Conservation (phyloP, 92 coral and sea anemone genomes). For the Bergia sp. region DNA sequence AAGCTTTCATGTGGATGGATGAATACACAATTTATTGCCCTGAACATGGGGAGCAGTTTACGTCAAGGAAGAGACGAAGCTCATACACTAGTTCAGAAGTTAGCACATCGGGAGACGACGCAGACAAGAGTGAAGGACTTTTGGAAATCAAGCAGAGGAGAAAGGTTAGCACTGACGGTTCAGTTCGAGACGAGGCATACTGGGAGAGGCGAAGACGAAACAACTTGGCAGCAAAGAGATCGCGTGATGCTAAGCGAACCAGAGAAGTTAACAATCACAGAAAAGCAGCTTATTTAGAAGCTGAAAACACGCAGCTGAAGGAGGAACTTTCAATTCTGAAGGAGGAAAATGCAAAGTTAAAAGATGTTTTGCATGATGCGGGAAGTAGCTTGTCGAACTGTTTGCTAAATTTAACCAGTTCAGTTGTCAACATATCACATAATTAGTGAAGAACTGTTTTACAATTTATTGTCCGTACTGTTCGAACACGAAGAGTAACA, state of each 20-base stretch:
- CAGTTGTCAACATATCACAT: slow-evolving; percentile 17
- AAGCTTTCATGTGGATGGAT: slow-evolving; percentile 24
- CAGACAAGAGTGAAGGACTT: slow-evolving; percentile 11
- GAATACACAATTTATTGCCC: slow-evolving; percentile 16
- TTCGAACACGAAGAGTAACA: neutral
- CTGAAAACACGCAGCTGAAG: slow-evolving; percentile 22
- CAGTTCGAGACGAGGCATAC: slow-evolving; percentile 15
- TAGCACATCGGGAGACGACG: slow-evolving; percentile 36
- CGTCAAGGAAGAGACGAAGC: neutral
- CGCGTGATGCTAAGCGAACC: slow-evolving; percentile 40
- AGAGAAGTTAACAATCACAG: slow-evolving; percentile 37
- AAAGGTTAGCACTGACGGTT: neutral
- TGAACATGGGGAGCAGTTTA: slow-evolving; percentile 22
- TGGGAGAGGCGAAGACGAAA: slow-evolving; percentile 42
- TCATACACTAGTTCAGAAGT: slow-evolving; percentile 29
- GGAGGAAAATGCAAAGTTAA: slow-evolving; percentile 35
- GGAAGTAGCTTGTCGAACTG: slow-evolving; percentile 43
- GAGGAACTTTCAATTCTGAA: slow-evolving; percentile 26
- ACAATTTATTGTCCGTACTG: neutral
- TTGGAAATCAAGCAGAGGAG: neutral
- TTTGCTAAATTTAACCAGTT: slow-evolving; percentile 35
- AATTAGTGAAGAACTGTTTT: neutral
- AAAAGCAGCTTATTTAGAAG: slow-evolving; percentile 30
- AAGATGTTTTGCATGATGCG: slow-evolving; percentile 31
- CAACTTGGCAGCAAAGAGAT: slow-evolving; percentile 38